These are phyloP conservation scores for Tylochromis polylepis DNA, from an alignment of 2,113 vertebrate species.

Conservation along the genomic window DNA sequence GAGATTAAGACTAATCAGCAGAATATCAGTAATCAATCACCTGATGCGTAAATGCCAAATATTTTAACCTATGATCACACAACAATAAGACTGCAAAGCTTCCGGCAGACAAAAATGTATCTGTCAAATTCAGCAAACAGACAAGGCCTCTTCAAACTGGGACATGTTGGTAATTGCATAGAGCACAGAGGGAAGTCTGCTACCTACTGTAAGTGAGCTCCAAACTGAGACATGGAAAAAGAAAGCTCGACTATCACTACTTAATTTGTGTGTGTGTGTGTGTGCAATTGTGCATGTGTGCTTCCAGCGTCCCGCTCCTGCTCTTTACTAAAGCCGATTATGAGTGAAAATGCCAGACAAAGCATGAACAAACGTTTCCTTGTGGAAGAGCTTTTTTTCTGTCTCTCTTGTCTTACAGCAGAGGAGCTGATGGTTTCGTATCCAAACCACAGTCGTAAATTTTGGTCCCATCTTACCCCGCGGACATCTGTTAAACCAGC, in stretches of 20 bases:
- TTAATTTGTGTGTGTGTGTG: background rate
- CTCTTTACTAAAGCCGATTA: conserved; percentile 10
- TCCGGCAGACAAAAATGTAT: conserved; percentile 2
- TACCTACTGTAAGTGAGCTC: conserved; percentile 29
- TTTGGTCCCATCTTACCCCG: background rate
- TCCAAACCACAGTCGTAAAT: background rate
- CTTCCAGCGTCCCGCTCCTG: background rate
- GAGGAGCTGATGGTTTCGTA: background rate
- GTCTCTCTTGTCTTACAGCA: conserved; percentile 6
- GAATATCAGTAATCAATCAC: background rate
- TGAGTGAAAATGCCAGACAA: conserved; percentile 18
- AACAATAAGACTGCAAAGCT: conserved; percentile 14
- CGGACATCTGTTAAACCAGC: background rate
- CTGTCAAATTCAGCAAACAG: conserved; percentile 20
- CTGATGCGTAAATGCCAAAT: background rate
- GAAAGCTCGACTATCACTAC: conserved; percentile 16
- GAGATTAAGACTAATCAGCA: background rate
- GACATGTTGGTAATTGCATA: conserved; percentile 49
- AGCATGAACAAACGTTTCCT: conserved; percentile 2
- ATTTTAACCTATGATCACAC: background rate
- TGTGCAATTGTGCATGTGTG: background rate
- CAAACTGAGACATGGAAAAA: conserved; percentile 11
- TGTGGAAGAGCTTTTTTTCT: background rate
- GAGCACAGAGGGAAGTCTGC: conserved; percentile 44
- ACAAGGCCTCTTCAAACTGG: conserved; percentile 52